Percentiles rank a stretch among this genome's conserved stretches.
Conservation (phyloP, 1,140 invertebrate genomes). For the Drosophila repleta region DNA sequence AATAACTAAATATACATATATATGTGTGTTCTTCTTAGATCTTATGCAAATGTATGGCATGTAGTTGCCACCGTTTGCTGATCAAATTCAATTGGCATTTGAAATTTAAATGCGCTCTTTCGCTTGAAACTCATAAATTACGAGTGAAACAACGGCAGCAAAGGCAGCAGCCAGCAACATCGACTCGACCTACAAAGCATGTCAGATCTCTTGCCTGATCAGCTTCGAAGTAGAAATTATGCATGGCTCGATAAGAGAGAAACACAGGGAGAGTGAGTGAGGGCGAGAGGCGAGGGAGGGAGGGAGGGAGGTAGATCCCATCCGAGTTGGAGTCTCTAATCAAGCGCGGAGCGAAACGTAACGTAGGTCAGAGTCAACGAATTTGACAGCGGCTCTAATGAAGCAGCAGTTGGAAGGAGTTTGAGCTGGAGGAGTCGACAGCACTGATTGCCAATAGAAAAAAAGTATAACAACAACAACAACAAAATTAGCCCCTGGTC, state of each 20-base stretch:
- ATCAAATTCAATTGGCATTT: slow-evolving; percentile 56
- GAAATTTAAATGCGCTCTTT: slow-evolving; percentile 41
- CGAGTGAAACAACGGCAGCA: slow-evolving; percentile 25
- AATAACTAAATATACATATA: neutral
- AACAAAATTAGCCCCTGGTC: slow-evolving; percentile 46
- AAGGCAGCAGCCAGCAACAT: too few species aligned
- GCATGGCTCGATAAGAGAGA: slow-evolving; percentile 48
- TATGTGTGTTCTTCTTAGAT: neutral
- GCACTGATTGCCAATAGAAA: slow-evolving; percentile 55
- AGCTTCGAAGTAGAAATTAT: slow-evolving; percentile 51
- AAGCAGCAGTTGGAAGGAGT: slow-evolving; percentile 6
- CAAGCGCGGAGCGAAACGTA: slow-evolving; percentile 65
- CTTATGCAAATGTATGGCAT: slow-evolving; percentile 17
- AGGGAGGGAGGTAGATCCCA: slow-evolving; percentile 18
- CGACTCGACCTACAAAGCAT: slow-evolving; percentile 46
- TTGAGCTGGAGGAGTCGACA: slow-evolving; percentile 17
- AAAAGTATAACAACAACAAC: slow-evolving; percentile 34
- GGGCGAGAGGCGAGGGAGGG: neutral
- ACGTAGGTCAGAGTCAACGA: slow-evolving; percentile 70
- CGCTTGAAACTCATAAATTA: slow-evolving; percentile 45
- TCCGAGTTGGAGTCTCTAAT: slow-evolving; percentile 52
- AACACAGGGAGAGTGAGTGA: neutral
- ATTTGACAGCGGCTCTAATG: slow-evolving; percentile 50
- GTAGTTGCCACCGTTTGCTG: slow-evolving; percentile 20
- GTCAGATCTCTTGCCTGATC: slow-evolving; percentile 36